Conservation (phyloP, 2,113 vertebrate genomes). For the western clawed frog (Xenopus tropicalis) region DNA sequence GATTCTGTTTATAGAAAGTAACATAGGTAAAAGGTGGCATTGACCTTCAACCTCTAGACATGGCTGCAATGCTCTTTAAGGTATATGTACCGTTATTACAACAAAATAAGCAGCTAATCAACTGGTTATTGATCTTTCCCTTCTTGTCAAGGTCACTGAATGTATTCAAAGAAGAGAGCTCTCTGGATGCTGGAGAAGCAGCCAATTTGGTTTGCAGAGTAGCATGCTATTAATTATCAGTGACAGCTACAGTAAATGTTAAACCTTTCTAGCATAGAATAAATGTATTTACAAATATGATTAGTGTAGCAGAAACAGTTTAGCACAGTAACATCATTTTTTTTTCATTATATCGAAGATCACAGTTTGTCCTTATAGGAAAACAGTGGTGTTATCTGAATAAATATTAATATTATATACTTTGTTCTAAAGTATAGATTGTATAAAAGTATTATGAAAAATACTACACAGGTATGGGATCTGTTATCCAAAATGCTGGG, state of each 20-base stretch:
- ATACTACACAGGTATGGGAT: too few species aligned
- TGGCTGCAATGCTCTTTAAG: conserved; percentile 48
- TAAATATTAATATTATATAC: too few species aligned
- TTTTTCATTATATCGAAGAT: too few species aligned
- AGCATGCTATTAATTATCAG: conserved; percentile 82
- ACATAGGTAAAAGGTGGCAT: conserved; percentile 53
- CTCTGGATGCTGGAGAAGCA: conserved; percentile 76
- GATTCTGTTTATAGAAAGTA: conserved; percentile 53
- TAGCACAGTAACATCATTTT: too few species aligned
- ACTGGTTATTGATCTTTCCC: conserved; percentile 85
- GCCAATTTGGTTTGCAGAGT: conserved; percentile 89
- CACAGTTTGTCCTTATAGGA: too few species aligned
- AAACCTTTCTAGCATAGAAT: background rate
- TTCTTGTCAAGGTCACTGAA: conserved; percentile 96
- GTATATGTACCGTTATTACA: conserved; percentile 70
- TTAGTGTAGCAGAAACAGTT: background rate
- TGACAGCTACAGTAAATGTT: conserved; percentile 45
- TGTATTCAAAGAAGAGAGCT: conserved; percentile 90
- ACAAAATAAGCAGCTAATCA: conserved; percentile 87
- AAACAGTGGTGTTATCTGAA: too few species aligned
- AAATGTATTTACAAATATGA: conserved; percentile 2
- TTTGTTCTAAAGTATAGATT: too few species aligned
- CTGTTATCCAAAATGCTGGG: too few species aligned
- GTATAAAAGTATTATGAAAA: too few species aligned
- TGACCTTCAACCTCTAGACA: conserved; percentile 58